Evolutionary conservation across 2,888 invertebrate species (phyloP).

Genomic region (Onchidella celtica): DNA sequence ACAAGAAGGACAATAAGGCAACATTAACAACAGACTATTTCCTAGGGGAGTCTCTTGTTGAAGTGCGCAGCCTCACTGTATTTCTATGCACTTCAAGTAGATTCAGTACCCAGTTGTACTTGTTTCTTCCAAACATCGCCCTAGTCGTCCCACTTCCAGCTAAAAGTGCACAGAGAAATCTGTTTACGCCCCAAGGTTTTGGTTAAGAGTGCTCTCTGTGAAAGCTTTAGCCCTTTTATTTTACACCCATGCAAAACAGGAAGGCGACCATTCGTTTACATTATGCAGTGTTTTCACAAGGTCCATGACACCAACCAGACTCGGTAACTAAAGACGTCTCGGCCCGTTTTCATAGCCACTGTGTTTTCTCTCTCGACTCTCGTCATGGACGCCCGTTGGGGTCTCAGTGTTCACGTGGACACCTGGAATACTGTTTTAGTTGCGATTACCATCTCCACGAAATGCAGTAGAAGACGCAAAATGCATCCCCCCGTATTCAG

Average conservation of each 20-base stretch:
- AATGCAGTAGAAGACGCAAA: background rate
- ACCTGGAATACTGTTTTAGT: background rate
- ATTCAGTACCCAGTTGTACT: no score
- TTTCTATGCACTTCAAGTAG: no score
- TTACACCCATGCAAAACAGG: background rate
- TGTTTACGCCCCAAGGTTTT: conserved; percentile 11
- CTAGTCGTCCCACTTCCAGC: background rate
- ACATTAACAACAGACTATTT: no score
- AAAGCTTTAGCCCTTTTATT: background rate
- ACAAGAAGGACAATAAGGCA: no score
- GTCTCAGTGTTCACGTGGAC: no score
- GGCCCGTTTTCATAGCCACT: background rate
- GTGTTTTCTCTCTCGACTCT: background rate
- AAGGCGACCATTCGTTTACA: background rate
- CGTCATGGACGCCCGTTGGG: background rate
- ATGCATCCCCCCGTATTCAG: background rate
- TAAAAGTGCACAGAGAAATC: background rate
- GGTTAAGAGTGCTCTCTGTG: background rate
- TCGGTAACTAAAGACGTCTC: background rate
- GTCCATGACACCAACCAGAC: background rate
- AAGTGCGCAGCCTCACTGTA: no score
- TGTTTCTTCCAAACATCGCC: no score
- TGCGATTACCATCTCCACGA: conserved; percentile 11
- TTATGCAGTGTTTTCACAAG: conserved; percentile 25
- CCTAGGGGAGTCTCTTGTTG: no score